Percentiles rank a stretch among this genome's conserved stretches.
phyloP scores from a whole-genome alignment of 2,888 invertebrate genomes.

The Phaedon cochleariae region DNA sequence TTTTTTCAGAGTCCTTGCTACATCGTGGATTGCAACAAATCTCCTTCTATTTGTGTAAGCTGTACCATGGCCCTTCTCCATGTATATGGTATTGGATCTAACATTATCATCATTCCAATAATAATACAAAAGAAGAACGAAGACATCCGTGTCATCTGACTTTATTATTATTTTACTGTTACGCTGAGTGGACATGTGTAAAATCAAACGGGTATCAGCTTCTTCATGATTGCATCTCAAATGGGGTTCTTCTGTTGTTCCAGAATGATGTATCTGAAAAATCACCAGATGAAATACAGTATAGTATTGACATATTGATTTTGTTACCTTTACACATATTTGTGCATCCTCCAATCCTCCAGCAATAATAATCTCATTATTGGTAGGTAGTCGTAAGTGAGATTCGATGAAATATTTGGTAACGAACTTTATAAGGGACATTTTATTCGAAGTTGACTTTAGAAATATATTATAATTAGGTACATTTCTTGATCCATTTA shows the following conservation, averaged over 20 bases:
- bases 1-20: background rate
- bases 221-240: background rate
- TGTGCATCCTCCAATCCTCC: slow-evolving; percentile 3
- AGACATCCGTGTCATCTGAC: slow-evolving; percentile 1
- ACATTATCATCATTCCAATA: background rate
- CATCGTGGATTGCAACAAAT: slow-evolving; percentile 6
- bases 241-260: background rate
- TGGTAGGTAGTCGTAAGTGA: slow-evolving; percentile 1
- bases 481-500: background rate
- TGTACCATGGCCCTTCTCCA: slow-evolving; percentile 4
- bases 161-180: background rate
- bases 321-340: background rate
- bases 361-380: background rate
- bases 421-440: background rate
- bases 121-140: background rate
- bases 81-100: background rate
- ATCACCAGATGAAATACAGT: background rate
- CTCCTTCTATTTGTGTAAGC: background rate
- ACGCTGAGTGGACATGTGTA: background rate
- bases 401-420: background rate
- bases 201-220: background rate
- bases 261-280: background rate
- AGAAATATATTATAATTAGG: slow-evolving; percentile 2
- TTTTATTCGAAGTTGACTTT: background rate
- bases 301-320: background rate